These are phyloP conservation scores for Nymphalis polychloros DNA, from an alignment of 2,888 invertebrate genomes.

Conservation along the genomic window DNA sequence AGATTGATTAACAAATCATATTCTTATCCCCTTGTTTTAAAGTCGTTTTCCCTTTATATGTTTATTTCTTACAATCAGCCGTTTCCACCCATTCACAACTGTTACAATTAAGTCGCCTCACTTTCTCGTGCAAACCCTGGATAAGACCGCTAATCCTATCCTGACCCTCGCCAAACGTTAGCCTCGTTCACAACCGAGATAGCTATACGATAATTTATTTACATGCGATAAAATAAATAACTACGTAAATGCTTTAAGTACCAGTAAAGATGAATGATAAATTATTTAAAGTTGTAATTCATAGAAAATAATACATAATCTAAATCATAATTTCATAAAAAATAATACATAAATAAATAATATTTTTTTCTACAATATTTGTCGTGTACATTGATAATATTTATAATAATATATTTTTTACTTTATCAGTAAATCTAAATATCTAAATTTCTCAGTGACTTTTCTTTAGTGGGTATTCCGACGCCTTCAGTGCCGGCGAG, in stretches of 20 bases:
- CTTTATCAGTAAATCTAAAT: no score
- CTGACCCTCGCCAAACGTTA: conserved; percentile 31
- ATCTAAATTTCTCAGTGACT: no score
- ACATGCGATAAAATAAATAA: not conserved
- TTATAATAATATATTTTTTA: no score
- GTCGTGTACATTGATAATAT: no score
- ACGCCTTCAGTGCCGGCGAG: no score
- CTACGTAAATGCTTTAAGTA: not conserved
- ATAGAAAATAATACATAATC: no score
- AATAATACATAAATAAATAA: no score
- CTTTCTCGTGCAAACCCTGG: conserved; percentile 42
- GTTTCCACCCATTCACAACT: conserved; percentile 42
- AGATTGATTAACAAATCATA: not conserved
- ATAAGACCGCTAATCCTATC: conserved; percentile 48
- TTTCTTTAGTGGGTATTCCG: no score
- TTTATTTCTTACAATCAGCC: conserved; percentile 13
- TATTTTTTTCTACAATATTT: no score
- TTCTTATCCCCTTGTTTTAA: not conserved
- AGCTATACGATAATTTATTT: conserved; percentile 11
- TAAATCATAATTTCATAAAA: no score
- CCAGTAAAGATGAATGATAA: not conserved
- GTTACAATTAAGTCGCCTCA: conserved; percentile 50
- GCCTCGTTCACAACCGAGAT: not conserved
- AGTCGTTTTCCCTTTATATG: not conserved
- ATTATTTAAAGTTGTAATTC: no score